These are phyloP conservation scores for Oxyruncus cristatus DNA, from an alignment of 2,113 vertebrate genomes.

Conservation along the genomic window DNA sequence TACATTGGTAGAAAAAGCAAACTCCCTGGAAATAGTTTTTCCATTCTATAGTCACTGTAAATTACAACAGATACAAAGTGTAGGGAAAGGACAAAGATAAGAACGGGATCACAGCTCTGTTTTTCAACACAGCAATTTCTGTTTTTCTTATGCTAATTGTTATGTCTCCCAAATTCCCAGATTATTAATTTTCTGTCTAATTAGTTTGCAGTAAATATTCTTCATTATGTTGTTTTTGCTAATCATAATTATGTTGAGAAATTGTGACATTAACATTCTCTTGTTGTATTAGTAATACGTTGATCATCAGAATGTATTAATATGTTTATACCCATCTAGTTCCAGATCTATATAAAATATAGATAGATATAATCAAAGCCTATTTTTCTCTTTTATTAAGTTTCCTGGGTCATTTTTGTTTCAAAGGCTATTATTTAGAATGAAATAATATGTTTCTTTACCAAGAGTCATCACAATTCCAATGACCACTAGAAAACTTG, in stretches of 20 bases:
- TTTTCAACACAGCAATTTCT: not conserved
- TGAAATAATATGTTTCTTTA: not conserved
- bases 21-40: not conserved
- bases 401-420: not conserved
- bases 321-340: not conserved
- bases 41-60: not conserved
- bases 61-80: not conserved
- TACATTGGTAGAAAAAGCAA: not conserved
- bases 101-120: not conserved
- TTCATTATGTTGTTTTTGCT: not conserved
- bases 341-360: no score
- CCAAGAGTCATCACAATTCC: not conserved
- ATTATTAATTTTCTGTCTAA: not conserved
- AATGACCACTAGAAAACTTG: not conserved
- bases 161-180: not conserved
- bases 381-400: not conserved
- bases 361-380: not conserved
- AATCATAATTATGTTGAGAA: constrained; percentile 3
- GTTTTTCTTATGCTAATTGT: not conserved
- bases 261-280: not conserved
- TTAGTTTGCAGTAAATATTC: not conserved
- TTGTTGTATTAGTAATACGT: not conserved
- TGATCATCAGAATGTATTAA: not conserved
- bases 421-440: not conserved
- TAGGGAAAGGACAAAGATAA: not conserved